A percentile compares a stretch with the other conserved stretches of the same genome.
Evolutionary conservation across 2,888 invertebrate species (phyloP).

Genomic region (Bruchidius siliquastri): DNA sequence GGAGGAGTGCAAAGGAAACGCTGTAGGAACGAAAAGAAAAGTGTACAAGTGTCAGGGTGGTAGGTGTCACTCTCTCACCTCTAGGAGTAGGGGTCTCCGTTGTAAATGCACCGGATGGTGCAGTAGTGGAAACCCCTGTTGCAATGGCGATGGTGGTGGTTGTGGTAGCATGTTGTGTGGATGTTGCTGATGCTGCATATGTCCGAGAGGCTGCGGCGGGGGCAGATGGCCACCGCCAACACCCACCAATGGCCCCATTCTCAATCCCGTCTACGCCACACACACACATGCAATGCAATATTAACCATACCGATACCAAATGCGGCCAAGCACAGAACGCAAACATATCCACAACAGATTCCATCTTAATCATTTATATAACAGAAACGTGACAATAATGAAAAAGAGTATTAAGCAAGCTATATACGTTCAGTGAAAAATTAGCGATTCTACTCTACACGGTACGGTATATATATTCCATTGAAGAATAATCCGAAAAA

Average conservation of each 20-base stretch:
- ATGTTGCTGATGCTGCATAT: background rate
- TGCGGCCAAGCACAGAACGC: background rate
- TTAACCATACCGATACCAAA: slow-evolving; percentile 46
- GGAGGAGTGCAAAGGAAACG: background rate
- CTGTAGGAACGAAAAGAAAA: background rate
- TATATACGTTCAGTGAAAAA: too few relatives aligned
- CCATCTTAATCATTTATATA: background rate
- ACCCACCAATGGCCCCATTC: slow-evolving; percentile 40
- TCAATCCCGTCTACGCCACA: slow-evolving; percentile 50
- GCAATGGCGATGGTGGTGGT: background rate
- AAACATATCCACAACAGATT: background rate
- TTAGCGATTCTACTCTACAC: too few relatives aligned
- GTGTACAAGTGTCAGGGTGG: background rate
- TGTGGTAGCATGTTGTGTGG: background rate
- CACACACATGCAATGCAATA: slow-evolving; percentile 44
- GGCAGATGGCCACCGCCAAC: slow-evolving; percentile 40
- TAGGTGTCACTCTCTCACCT: slow-evolving; percentile 59
- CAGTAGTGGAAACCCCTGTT: slow-evolving; percentile 39
- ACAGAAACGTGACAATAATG: too few relatives aligned
- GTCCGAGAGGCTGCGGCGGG: slow-evolving; percentile 28
- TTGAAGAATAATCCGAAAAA: too few relatives aligned
- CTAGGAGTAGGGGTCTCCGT: slow-evolving; percentile 77
- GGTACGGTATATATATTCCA: too few relatives aligned
- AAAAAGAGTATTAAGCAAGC: too few relatives aligned
- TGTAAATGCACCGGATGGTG: slow-evolving; percentile 33